Conservation (phyloP, 2,113 vertebrate species). For the Chaetura pelagica region DNA sequence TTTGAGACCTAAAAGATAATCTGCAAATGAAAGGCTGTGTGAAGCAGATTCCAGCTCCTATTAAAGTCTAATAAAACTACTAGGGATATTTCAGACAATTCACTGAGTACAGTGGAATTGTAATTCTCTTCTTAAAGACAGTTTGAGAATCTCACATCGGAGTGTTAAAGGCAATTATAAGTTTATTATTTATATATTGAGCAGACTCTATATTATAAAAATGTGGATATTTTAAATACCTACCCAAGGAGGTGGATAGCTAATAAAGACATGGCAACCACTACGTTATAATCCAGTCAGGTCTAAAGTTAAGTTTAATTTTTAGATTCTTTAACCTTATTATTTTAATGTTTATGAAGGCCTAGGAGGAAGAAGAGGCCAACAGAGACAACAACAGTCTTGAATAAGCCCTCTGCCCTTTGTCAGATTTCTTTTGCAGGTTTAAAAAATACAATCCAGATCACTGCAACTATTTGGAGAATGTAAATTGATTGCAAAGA, state of each 20-base stretch:
- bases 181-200: neutral
- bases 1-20: neutral
- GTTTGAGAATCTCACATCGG: neutral
- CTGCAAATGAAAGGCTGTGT: neutral
- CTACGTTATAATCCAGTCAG: neutral
- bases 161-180: neutral
- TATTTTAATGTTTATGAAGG: neutral
- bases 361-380: neutral
- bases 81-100: slow-evolving; percentile 15
- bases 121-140: neutral
- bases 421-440: neutral
- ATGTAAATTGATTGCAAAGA: neutral
- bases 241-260: neutral
- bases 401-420: neutral
- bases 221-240: neutral
- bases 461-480: neutral
- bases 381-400: neutral
- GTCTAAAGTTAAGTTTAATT: neutral
- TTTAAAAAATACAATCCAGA: neutral
- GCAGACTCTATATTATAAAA: neutral
- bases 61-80: slow-evolving; percentile 18
- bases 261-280: neutral
- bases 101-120: neutral
- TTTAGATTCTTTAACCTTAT: neutral
- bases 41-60: neutral